These are phyloP conservation scores for Liolophura sinensis DNA, from an alignment of 1,140 invertebrate species.

Conservation along the genomic window DNA sequence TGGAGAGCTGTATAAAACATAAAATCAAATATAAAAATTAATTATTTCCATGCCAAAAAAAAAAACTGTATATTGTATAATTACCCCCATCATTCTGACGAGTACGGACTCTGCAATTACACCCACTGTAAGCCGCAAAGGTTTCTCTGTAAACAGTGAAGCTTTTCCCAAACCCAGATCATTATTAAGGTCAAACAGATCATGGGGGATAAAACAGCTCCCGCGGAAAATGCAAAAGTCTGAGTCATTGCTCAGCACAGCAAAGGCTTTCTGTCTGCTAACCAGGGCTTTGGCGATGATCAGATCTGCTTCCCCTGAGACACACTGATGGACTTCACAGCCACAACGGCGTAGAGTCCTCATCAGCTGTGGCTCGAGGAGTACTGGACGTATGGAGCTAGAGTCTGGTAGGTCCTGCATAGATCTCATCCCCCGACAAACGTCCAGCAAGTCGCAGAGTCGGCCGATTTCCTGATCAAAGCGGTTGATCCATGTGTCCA, in stretches of 20 bases:
- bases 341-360: slow-evolving; percentile 35
- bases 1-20: no score
- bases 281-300: slow-evolving; percentile 40
- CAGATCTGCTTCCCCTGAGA: slow-evolving; percentile 46
- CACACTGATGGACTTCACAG: slow-evolving; percentile 39
- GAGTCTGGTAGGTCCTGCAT: slow-evolving; percentile 27
- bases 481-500: slow-evolving; percentile 43
- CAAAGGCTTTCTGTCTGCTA: slow-evolving; percentile 40
- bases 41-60: background rate
- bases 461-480: slow-evolving; percentile 33
- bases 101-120: slow-evolving; percentile 39
- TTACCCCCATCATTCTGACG: slow-evolving; percentile 37
- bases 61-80: slow-evolving; percentile 4
- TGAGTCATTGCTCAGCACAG: slow-evolving; percentile 51
- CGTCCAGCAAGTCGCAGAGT: slow-evolving; percentile 33
- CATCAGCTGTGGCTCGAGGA: slow-evolving; percentile 42
- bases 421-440: slow-evolving; percentile 26
- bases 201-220: slow-evolving; percentile 37
- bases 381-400: slow-evolving; percentile 31
- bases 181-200: slow-evolving; percentile 48
- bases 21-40: background rate
- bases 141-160: slow-evolving; percentile 32
- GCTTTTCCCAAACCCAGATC: slow-evolving; percentile 35
- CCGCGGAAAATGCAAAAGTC: slow-evolving; percentile 53
- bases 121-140: slow-evolving; percentile 33